These are phyloP conservation scores for Muscicapa striata DNA, from an alignment of 2,797 vertebrate genomes.

Conservation along the genomic window DNA sequence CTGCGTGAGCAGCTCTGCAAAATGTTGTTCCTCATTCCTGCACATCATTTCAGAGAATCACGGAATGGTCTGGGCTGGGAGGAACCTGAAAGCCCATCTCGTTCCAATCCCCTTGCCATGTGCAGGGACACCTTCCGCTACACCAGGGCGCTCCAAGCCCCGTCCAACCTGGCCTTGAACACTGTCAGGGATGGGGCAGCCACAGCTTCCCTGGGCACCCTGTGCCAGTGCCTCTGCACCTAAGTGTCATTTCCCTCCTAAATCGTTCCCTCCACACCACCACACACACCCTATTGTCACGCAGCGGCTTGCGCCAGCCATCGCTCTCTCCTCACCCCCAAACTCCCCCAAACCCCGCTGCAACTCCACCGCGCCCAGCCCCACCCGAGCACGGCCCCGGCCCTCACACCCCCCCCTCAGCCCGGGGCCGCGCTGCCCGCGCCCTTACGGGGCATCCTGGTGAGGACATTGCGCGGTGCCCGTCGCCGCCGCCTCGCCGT, in stretches of 20 bases:
- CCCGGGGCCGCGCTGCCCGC: neutral
- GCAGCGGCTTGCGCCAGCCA: neutral
- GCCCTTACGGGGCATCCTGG: slow-evolving; percentile 89
- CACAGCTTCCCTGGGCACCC: neutral
- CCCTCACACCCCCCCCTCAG: neutral
- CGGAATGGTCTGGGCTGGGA: neutral
- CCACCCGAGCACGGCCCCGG: too few relatives aligned
- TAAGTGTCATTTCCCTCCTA: neutral
- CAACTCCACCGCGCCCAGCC: neutral
- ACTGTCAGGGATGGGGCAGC: neutral
- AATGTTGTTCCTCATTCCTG: neutral
- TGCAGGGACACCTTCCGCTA: neutral
- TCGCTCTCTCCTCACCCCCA: neutral
- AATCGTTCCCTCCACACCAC: neutral
- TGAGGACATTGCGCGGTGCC: slow-evolving; percentile 88
- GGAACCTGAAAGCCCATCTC: neutral
- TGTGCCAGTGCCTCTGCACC: neutral
- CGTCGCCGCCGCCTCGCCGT: slow-evolving; percentile 60
- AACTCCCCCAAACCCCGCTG: neutral
- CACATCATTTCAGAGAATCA: neutral
- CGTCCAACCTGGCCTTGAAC: neutral
- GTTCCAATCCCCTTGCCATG: neutral
- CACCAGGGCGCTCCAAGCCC: fast-evolving
- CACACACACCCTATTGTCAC: neutral
- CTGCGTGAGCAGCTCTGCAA: neutral